Conservation (phyloP, 2,888 invertebrate genomes). For the Magallana nippona region DNA sequence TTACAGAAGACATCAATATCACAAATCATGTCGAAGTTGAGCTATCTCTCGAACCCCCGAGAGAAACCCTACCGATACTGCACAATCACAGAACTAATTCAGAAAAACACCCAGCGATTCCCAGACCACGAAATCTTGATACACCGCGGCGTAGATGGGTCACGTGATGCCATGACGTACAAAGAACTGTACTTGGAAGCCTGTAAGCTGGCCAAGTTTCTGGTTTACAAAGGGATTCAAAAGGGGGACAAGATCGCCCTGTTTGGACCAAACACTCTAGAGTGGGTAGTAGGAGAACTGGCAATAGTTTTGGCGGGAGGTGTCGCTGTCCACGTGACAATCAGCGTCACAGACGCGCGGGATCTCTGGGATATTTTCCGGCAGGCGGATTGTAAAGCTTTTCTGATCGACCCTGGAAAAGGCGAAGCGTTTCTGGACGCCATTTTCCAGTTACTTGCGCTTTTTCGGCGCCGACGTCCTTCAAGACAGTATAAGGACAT, state of each 20-base stretch:
- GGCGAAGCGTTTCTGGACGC: not conserved
- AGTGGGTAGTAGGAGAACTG: slow-evolving; percentile 39
- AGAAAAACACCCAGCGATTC: not conserved
- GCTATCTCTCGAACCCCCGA: slow-evolving; percentile 33
- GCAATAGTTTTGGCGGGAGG: slow-evolving; percentile 41
- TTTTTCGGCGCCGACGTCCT: not conserved
- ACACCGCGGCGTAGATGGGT: slow-evolving; percentile 22
- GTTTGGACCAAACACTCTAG: slow-evolving; percentile 43
- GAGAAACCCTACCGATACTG: slow-evolving; percentile 24
- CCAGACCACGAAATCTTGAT: slow-evolving; percentile 39
- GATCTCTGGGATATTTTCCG: slow-evolving; percentile 21
- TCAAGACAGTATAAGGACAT: slow-evolving; percentile 28
- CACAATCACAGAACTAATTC: slow-evolving; percentile 21
- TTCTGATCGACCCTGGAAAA: slow-evolving; percentile 38
- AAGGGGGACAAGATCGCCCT: slow-evolving; percentile 40
- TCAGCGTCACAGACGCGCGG: slow-evolving; percentile 28
- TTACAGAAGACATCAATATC: too few species aligned
- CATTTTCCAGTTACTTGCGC: slow-evolving; percentile 26
- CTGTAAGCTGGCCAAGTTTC: slow-evolving; percentile 25
- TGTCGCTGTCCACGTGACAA: slow-evolving; percentile 36
- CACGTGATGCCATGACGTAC: slow-evolving; percentile 5
- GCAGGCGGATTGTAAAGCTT: slow-evolving; percentile 29
- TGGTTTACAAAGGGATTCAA: slow-evolving; percentile 36
- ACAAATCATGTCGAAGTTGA: not conserved
- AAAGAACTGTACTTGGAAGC: not conserved